Evolutionary conservation across 2,888 invertebrate genomes (phyloP), one percentile per base, ranked within the genome.

Genomic region (Euphydryas editha): DNA sequence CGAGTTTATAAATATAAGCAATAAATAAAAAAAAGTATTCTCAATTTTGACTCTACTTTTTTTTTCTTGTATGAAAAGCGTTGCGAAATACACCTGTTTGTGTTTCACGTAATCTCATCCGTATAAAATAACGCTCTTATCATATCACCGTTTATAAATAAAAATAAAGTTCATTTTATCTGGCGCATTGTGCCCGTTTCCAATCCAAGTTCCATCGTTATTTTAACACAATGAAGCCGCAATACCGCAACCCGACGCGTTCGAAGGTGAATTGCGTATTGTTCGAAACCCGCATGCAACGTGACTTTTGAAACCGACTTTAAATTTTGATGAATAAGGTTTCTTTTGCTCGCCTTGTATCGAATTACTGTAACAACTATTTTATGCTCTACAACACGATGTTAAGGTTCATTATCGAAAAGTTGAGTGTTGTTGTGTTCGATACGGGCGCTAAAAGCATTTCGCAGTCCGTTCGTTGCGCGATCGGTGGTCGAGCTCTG

Each of bases 241-340:
- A 90, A 90, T 86, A 91, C 92, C 92, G 91, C 92, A 92, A 92
- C 90, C 81, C 88, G 88, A 88, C 87, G 88, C 90, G 88, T 84
- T 86, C 88, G 92, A 90, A 92, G 91, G 91, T 91, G 92, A 92
- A 92, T 92, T 92, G 91, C 91, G 91, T 91, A 92, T 92, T 92
- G 92, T 92, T 92, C 84, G 86, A 81, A 81, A 84, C 90, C 87
- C 90, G 91, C 86, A 87, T 89, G 78, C 86, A 81, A 81, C 84
- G 83, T 83, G 84, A 86, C 90, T 88, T 86, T 84, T 84, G 85
- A 91, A 91, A 88, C 86, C 84, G 83, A 86, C 89, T 89, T 87
- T 88, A 88, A 86, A 83, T 82, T 85, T 83, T 80, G 79, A 79
- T 78, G 78, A 82, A 83, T 91, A 91, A 89, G 89, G 91, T 89